Evolutionary conservation across 1,140 invertebrate species (phyloP).

Genomic region (Tetraneura akinire): DNA sequence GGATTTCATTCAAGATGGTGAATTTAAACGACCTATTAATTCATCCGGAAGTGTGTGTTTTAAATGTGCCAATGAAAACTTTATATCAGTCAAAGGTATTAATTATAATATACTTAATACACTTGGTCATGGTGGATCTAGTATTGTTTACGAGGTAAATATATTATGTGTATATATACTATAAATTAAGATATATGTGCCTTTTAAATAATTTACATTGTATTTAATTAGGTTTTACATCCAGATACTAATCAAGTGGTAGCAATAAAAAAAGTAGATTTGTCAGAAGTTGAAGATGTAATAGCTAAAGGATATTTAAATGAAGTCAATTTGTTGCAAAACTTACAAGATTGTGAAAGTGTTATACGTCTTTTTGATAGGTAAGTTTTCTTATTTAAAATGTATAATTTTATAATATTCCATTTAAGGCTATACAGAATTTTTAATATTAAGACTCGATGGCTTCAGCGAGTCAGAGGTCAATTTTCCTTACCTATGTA

Average conservation of each 20-base stretch:
- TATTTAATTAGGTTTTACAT: constrained; percentile 54
- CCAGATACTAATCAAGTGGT: constrained; percentile 53
- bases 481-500: too few species aligned
- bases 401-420: too few species aligned
- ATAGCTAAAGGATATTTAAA: constrained; percentile 81
- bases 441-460: too few species aligned
- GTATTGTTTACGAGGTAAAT: constrained; percentile 56
- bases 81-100: constrained; percentile 53
- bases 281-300: constrained; percentile 69
- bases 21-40: constrained; percentile 37
- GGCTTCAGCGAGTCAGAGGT: too few species aligned
- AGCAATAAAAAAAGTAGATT: constrained; percentile 63
- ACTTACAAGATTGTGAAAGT: constrained; percentile 77
- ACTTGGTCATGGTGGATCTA: constrained; percentile 56
- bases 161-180: constrained; percentile 7
- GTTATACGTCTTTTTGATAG: constrained; percentile 87
- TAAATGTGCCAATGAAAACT: constrained; percentile 38
- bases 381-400: too few species aligned
- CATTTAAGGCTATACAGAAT: too few species aligned
- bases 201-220: too few species aligned
- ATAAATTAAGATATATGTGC: too few species aligned
- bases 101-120: constrained; percentile 55
- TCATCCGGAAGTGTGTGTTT: constrained; percentile 20
- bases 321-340: constrained; percentile 83
- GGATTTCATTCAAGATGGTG: constrained; percentile 45